A percentile compares a stretch with the other conserved stretches of the same genome.
These are phyloP conservation scores for Varecia variegata DNA, from an alignment of 2,797 vertebrate species.

Conservation along the genomic window DNA sequence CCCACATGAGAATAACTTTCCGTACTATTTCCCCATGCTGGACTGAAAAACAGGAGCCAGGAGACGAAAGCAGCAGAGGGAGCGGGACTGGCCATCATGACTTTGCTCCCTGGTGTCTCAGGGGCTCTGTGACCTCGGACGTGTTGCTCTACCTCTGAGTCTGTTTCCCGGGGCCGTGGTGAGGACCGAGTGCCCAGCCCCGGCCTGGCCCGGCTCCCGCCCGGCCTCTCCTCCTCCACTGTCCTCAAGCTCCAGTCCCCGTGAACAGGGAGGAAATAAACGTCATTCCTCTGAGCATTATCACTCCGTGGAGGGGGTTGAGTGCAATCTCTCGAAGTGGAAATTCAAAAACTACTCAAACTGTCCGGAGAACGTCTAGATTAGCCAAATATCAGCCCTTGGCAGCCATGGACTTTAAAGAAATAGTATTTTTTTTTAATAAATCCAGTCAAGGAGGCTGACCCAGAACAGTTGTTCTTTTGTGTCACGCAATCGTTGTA, in stretches of 20 bases:
- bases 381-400: background rate
- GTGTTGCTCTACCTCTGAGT: background rate
- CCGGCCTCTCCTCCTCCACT: background rate
- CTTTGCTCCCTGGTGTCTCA: background rate
- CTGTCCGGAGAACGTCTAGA: background rate
- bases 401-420: background rate
- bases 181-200: rapidly evolving
- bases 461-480: background rate
- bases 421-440: too few relatives aligned
- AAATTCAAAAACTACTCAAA: background rate
- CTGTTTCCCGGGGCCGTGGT: too few relatives aligned
- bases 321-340: background rate
- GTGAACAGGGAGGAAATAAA: background rate
- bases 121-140: background rate
- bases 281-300: background rate
- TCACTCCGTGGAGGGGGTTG: background rate
- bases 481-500: too few relatives aligned
- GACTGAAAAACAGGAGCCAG: background rate
- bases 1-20: background rate
- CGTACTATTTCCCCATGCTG: too few relatives aligned
- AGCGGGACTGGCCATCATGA: rapidly evolving
- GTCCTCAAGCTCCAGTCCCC: background rate
- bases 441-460: background rate
- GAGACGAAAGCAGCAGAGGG: background rate
- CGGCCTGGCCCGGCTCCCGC: rapidly evolving